These are phyloP conservation scores for Eubucco bourcierii DNA, from an alignment of 2,113 vertebrate species.

Conservation along the genomic window DNA sequence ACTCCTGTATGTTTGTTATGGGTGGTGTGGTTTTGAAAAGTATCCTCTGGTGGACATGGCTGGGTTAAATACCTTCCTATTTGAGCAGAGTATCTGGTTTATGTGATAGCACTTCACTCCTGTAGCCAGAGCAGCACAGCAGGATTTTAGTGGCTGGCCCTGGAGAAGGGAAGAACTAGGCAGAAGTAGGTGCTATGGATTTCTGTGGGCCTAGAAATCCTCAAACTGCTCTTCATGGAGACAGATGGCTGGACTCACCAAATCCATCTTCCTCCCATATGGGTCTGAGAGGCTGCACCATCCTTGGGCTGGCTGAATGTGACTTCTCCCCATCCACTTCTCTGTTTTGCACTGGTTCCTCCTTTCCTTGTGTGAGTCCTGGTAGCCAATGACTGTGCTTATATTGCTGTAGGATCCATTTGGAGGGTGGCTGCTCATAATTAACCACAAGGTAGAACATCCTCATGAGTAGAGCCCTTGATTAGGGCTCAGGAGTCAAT, in stretches of 20 bases:
- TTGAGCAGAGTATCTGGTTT: background rate
- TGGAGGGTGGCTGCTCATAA: background rate
- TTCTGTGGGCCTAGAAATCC: background rate
- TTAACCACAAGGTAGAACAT: accelerated
- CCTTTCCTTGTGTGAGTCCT: accelerated
- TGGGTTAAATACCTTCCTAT: background rate
- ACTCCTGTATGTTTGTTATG: constrained; percentile 40
- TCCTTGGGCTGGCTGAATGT: background rate
- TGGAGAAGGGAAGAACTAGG: background rate
- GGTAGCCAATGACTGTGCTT: background rate
- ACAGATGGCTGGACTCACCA: background rate
- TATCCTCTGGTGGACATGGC: background rate
- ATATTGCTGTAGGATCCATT: accelerated
- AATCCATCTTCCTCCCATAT: background rate
- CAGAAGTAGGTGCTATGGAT: background rate
- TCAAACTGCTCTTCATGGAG: background rate
- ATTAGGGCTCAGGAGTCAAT: background rate
- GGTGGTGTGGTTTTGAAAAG: constrained; percentile 11
- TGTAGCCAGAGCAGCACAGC: no score
- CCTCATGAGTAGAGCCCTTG: background rate
- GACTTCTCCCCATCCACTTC: background rate
- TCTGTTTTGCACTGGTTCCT: accelerated
- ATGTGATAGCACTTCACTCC: background rate
- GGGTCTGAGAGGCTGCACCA: background rate
- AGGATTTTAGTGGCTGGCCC: no score